Conservation (phyloP, 2,888 invertebrate species). For the Rhingia campestris region DNA sequence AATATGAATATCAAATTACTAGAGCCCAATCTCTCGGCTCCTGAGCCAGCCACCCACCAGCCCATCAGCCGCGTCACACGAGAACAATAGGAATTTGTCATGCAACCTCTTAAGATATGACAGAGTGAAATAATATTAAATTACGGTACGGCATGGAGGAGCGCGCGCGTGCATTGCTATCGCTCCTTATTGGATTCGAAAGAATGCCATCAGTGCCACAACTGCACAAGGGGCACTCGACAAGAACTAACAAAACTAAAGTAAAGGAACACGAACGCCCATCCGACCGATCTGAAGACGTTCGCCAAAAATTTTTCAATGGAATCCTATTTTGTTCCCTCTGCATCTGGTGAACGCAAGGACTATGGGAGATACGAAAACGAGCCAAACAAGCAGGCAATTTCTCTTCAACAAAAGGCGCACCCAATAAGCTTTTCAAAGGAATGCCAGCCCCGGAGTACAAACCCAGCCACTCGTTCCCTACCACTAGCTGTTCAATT, state of each 20-base stretch:
- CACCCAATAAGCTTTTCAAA: slow-evolving; percentile 68
- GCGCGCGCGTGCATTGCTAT: slow-evolving; percentile 49
- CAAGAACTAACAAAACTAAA: background rate
- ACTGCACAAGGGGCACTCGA: slow-evolving; percentile 12
- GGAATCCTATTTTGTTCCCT: slow-evolving; percentile 26
- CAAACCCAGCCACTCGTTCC: slow-evolving; percentile 1
- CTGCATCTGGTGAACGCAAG: slow-evolving; percentile 20
- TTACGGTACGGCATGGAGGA: slow-evolving; percentile 42
- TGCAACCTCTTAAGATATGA: slow-evolving; percentile 67
- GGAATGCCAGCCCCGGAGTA: slow-evolving; percentile 55
- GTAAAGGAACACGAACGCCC: slow-evolving; percentile 31
- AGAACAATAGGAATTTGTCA: slow-evolving; percentile 70
- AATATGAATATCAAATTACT: slow-evolving; percentile 60
- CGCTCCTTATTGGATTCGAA: slow-evolving; percentile 48
- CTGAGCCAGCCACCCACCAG: background rate
- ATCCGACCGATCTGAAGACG: slow-evolving; percentile 32
- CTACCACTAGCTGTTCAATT: slow-evolving; percentile 52
- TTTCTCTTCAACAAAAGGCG: slow-evolving; percentile 66
- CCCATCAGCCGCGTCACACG: slow-evolving; percentile 45
- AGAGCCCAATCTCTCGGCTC: background rate
- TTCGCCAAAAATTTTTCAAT: slow-evolving; percentile 1
- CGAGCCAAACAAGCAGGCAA: slow-evolving; percentile 42
- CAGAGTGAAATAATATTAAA: slow-evolving; percentile 61
- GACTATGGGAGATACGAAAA: background rate
- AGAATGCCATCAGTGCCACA: slow-evolving; percentile 38